These are phyloP conservation scores for Corythornis madagascariensis DNA, from an alignment of 2,113 vertebrate species.

Conservation along the genomic window DNA sequence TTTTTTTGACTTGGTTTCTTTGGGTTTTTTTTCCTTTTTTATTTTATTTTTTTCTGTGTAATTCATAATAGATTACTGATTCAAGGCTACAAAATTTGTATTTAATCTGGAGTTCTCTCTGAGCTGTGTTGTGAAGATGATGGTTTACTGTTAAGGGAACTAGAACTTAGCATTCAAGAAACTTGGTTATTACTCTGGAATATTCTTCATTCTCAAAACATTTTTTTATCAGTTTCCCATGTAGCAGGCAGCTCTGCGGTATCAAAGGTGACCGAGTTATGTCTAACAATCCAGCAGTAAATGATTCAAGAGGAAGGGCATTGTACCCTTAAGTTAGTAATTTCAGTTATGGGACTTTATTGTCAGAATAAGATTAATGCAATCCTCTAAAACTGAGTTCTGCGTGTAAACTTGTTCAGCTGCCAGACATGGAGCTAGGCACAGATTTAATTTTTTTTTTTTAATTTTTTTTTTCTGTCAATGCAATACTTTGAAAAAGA, in stretches of 20 bases:
- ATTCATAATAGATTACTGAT: neutral
- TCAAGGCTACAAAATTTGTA: neutral
- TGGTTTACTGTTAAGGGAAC: neutral
- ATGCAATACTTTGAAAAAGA: slow-evolving; percentile 71
- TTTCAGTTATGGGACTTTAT: slow-evolving; percentile 66
- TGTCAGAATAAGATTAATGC: slow-evolving; percentile 59
- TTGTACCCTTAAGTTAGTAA: slow-evolving; percentile 62
- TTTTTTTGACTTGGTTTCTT: neutral
- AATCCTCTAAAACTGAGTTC: slow-evolving; percentile 65
- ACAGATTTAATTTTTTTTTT: neutral
- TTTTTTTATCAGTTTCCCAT: neutral
- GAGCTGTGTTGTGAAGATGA: neutral
- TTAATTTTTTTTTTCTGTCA: slow-evolving; percentile 41
- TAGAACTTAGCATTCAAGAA: neutral
- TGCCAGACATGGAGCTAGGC: slow-evolving; percentile 63
- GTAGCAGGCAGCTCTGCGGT: slow-evolving; percentile 55
- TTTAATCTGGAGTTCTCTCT: neutral
- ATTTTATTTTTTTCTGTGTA: neutral
- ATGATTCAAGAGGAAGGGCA: slow-evolving; percentile 72
- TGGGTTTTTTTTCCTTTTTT: neutral
- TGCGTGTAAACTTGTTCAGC: slow-evolving; percentile 66
- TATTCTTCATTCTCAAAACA: slow-evolving; percentile 34
- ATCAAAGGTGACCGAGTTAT: slow-evolving; percentile 68
- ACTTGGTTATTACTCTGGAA: neutral
- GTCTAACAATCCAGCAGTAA: slow-evolving; percentile 64